Evolutionary conservation across 2,113 vertebrate genomes (phyloP).

Genomic region (Callorhinus ursinus): DNA sequence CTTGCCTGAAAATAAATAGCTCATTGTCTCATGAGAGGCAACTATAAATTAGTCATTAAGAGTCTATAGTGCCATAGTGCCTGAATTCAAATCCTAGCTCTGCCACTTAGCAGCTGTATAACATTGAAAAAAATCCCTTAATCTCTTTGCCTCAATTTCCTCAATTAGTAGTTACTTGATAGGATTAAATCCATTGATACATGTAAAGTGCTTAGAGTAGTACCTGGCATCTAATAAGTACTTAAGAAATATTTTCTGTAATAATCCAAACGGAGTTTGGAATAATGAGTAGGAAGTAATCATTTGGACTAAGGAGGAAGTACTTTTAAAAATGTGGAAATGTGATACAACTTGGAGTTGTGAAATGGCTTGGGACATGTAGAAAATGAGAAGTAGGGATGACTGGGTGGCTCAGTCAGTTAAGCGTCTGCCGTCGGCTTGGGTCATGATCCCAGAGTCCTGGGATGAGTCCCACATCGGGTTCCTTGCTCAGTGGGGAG

Average conservation of each 20-base stretch:
- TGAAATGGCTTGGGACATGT: background rate
- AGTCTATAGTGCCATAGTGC: background rate
- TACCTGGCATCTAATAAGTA: conserved; percentile 23
- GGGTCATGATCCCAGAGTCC: no score
- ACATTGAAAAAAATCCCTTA: conserved; percentile 17
- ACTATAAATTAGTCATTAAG: background rate
- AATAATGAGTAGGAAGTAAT: conserved; percentile 29
- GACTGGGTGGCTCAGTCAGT: no score
- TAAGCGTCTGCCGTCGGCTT: no score
- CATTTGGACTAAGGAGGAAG: conserved; percentile 42
- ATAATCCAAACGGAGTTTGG: conserved; percentile 35
- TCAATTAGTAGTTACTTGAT: conserved; percentile 8
- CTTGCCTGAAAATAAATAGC: background rate
- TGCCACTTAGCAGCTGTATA: background rate
- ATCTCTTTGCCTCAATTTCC: conserved; percentile 15
- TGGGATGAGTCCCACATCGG: no score
- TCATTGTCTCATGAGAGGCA: background rate
- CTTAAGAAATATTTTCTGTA: conserved; percentile 33
- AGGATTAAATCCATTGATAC: conserved; percentile 15
- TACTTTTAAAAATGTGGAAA: conserved; percentile 17
- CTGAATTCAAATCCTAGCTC: conserved; percentile 48
- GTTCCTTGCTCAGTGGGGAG: no score
- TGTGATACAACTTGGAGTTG: background rate
- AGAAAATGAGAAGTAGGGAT: background rate
- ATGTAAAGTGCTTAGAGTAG: conserved; percentile 26